Conservation (phyloP, 2,797 vertebrate species). For the Scolopax rusticola region DNA sequence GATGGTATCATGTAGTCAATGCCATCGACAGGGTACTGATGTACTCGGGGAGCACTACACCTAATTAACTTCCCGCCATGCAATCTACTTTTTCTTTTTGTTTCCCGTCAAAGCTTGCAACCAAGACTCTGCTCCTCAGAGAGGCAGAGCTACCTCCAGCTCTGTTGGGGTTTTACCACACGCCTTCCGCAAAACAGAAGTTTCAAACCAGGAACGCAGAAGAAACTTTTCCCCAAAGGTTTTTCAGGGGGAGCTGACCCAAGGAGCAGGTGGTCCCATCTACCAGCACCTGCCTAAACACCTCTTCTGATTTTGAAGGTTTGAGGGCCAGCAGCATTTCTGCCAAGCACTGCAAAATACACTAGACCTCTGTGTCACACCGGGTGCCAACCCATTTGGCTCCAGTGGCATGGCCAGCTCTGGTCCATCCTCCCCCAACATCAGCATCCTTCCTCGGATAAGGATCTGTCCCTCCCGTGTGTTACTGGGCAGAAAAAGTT, state of each 20-base stretch:
- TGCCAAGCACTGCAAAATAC: not conserved
- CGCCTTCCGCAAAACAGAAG: not conserved
- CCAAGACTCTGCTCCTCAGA: not conserved
- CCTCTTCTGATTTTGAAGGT: accelerated
- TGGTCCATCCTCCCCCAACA: not conserved
- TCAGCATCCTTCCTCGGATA: not conserved
- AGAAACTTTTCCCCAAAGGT: not conserved
- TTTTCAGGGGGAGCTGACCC: accelerated
- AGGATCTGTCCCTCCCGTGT: accelerated
- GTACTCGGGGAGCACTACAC: not conserved
- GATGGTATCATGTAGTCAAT: not conserved
- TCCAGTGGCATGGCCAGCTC: not conserved
- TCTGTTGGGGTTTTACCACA: not conserved
- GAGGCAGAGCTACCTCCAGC: not conserved
- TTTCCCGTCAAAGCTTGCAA: not conserved
- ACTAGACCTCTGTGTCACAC: no score
- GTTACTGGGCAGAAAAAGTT: not conserved
- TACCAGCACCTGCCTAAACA: not conserved
- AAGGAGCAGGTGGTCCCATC: not conserved
- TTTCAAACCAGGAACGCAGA: accelerated
- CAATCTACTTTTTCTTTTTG: not conserved
- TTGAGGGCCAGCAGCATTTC: not conserved
- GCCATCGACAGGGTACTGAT: not conserved
- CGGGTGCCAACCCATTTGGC: not conserved
- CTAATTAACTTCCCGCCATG: not conserved